These are phyloP conservation scores for Diplolepis rosae DNA, from an alignment of 2,888 invertebrate species.

Conservation along the genomic window DNA sequence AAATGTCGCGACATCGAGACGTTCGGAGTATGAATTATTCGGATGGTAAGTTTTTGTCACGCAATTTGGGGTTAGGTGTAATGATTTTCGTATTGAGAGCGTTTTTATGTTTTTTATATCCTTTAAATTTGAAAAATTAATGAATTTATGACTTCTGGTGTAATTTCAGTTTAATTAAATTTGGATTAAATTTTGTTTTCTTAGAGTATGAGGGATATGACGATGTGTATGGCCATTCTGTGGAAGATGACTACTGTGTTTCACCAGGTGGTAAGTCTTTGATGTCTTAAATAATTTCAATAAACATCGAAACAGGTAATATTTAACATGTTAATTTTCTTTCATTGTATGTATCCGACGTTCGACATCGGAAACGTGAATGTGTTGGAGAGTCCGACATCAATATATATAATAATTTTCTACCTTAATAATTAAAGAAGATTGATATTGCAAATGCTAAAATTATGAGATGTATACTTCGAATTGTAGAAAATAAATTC, in stretches of 20 bases:
- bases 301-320: too few relatives aligned
- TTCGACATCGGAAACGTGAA: too few relatives aligned
- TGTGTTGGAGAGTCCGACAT: too few relatives aligned
- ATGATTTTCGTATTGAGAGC: background rate
- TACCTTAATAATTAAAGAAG: too few relatives aligned
- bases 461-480: too few relatives aligned
- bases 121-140: conserved; percentile 7
- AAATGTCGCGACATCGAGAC: conserved; percentile 92
- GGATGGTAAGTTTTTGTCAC: conserved; percentile 78
- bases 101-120: conserved; percentile 9
- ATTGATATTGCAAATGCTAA: too few relatives aligned
- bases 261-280: conserved; percentile 84
- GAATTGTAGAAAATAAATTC: too few relatives aligned
- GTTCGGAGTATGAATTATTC: conserved; percentile 89
- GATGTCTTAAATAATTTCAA: background rate
- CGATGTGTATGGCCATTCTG: conserved; percentile 94
- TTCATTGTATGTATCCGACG: too few relatives aligned
- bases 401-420: too few relatives aligned
- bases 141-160: conserved; percentile 11
- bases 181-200: conserved; percentile 54
- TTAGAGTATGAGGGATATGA: conserved; percentile 92
- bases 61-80: conserved; percentile 22
- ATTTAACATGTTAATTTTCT: too few relatives aligned
- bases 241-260: conserved; percentile 93
- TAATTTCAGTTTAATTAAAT: conserved; percentile 8